Conservation (phyloP, 2,797 vertebrate genomes). For the Cossypha heuglini region DNA sequence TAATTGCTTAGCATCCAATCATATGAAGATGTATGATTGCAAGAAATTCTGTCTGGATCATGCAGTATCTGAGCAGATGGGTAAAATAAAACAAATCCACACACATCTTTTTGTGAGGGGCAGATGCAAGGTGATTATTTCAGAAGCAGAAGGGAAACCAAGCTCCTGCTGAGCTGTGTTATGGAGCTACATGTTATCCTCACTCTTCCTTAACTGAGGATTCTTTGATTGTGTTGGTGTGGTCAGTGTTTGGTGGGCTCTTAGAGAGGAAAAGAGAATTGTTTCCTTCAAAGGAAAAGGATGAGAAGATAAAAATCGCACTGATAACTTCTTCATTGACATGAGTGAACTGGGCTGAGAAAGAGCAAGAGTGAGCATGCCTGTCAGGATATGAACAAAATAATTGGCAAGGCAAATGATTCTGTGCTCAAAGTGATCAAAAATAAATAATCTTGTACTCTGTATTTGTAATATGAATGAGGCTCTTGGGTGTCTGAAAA, state of each 20-base stretch:
- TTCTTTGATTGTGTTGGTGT: not conserved
- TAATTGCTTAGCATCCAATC: not conserved
- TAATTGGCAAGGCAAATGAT: not conserved
- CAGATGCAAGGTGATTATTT: not conserved
- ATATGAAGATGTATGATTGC: too few species aligned
- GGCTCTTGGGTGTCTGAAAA: not conserved
- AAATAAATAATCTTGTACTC: not conserved
- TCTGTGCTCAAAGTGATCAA: not conserved
- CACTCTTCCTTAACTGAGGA: not conserved
- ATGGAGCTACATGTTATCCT: accelerated
- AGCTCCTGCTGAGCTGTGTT: not conserved
- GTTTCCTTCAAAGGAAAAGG: not conserved
- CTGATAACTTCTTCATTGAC: not conserved
- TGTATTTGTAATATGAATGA: not conserved
- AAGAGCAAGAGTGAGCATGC: accelerated
- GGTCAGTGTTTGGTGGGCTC: not conserved
- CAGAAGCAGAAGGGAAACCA: not conserved
- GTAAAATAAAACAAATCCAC: not conserved
- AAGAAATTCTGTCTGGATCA: not conserved
- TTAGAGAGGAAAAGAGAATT: not conserved
- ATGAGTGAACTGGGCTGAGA: not conserved
- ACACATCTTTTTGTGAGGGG: not conserved
- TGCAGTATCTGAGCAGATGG: not conserved
- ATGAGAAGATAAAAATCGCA: not conserved
- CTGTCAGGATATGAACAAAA: not conserved